Percentiles rank a stretch among this genome's conserved stretches.
Evolutionary conservation across 2,797 vertebrate genomes (phyloP).

Genomic region (Cottoperca gobio): DNA sequence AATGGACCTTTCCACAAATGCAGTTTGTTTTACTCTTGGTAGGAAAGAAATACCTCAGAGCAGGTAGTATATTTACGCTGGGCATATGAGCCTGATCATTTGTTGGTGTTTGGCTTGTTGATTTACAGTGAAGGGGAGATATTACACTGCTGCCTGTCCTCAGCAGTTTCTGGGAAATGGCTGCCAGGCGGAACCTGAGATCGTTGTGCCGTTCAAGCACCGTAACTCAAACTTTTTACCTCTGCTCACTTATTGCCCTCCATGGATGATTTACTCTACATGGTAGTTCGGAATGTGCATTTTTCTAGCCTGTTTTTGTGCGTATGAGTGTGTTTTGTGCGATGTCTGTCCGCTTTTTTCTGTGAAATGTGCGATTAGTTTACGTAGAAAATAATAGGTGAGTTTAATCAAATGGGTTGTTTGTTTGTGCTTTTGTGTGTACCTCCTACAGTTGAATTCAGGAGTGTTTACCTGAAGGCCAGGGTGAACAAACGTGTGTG

Average conservation of each 20-base stretch:
- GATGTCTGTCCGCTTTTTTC: conserved; percentile 40
- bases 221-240: conserved; percentile 65
- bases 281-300: conserved; percentile 43
- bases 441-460: background rate
- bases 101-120: conserved; percentile 59
- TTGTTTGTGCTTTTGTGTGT: conserved; percentile 34
- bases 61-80: conserved; percentile 32
- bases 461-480: conserved; percentile 28
- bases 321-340: conserved; percentile 12
- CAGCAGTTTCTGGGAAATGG: conserved; percentile 65
- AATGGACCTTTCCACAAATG: conserved; percentile 37
- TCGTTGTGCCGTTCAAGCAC: conserved; percentile 37
- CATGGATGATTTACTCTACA: conserved; percentile 68
- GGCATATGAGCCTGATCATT: conserved; percentile 45
- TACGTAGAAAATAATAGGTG: conserved; percentile 58
- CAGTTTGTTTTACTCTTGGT: conserved; percentile 6
- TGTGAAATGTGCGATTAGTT: conserved; percentile 54
- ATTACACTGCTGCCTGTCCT: conserved; percentile 59
- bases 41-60: conserved; percentile 14
- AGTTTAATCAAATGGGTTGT: conserved; percentile 46
- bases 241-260: conserved; percentile 56
- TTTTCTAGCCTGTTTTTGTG: conserved; percentile 2
- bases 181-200: conserved; percentile 38
- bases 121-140: conserved; percentile 54
- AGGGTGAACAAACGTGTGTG: conserved; percentile 27